phyloP scores from a whole-genome alignment of 92 coral and sea anemone genomes.

The Epizoanthus ramosus region DNA sequence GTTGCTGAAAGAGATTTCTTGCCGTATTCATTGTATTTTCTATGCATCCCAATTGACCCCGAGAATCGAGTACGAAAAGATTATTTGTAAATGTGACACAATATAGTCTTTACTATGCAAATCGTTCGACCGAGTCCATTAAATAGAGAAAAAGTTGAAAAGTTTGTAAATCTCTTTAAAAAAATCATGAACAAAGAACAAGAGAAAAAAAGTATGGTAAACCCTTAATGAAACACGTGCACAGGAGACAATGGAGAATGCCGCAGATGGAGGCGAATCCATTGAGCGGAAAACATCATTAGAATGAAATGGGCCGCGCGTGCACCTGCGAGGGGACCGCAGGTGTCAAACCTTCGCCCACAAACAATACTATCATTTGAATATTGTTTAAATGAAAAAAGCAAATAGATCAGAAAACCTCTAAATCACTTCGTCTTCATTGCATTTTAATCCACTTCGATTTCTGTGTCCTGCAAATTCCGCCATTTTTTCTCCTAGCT shows the following conservation, averaged over 20 bases:
- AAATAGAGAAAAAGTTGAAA: slow-evolving; percentile 95
- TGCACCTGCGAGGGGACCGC: slow-evolving; percentile 84
- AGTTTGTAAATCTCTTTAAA: slow-evolving; percentile 97
- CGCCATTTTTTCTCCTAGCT: slow-evolving; percentile 32
- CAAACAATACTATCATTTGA: slow-evolving; percentile 80
- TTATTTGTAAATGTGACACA: slow-evolving; percentile 77
- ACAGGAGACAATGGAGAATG: slow-evolving; percentile 74
- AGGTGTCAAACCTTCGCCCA: slow-evolving; percentile 89
- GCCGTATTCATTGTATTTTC: slow-evolving; percentile 59
- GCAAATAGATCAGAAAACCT: slow-evolving; percentile 79
- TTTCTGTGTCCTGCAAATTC: slow-evolving; percentile 42
- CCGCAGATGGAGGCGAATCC: slow-evolving; percentile 96
- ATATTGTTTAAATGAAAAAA: slow-evolving; percentile 92
- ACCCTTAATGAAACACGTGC: slow-evolving; percentile 98
- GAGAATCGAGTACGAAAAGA: slow-evolving; percentile 59
- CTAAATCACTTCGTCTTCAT: slow-evolving; percentile 64
- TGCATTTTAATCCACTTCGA: slow-evolving; percentile 50
- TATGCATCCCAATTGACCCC: slow-evolving; percentile 88
- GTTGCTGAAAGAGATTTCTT: slow-evolving; percentile 63
- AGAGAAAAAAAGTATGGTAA: slow-evolving; percentile 77
- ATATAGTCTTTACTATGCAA: slow-evolving; percentile 85
- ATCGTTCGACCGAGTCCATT: slow-evolving; percentile 91
- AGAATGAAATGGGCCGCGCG: slow-evolving; percentile 86
- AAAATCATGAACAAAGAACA: slow-evolving; percentile 78
- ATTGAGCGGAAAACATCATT: slow-evolving; percentile 94